Evolutionary conservation across 2,888 invertebrate genomes (phyloP), one percentile per base, ranked within the genome.

Genomic region (Saturnia japonica): DNA sequence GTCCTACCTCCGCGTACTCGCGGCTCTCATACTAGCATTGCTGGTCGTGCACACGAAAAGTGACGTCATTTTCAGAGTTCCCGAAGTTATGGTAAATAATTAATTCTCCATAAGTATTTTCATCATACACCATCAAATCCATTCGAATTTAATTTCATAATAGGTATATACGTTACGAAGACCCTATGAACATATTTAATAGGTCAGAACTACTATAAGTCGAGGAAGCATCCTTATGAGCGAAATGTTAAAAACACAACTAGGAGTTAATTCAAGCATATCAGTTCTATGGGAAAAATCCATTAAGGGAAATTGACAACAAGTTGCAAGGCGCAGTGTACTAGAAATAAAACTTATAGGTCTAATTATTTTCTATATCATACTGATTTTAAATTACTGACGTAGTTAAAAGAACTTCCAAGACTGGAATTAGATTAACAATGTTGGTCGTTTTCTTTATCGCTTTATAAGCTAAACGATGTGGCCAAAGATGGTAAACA

Each of bases 21-120:
- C 72, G 73, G 78, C 73, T 73, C 76, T 80, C 77, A 75, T 75
- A 78, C 75, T 78, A 78, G 74, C 75, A 75, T 67, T 51, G 25
- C 72, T 67, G 64, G 68, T 67, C 47, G 70, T 67, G 75, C 72
- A 74, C 74, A 74, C 25, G 68, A 74, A 72, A 69, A 74, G 78
- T 72, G 93, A 94, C 81, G 85, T 93, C 83, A 84, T 92, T 83
- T 93, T 94, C 87, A 80, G 88, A 70, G 93, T 92, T 75, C 93
- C 93, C 28, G 92, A 93, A 82, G 93, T 94, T 72, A 77, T 89
- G 88, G 91, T 93, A 70, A 81, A 76, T 68, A 66, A 67, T 67
- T 22, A 7, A 25, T 28, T 45, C 69, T 68, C 43, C 51, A 68
- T 47, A 57, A 4, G 14, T 70, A 22, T 70, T 47, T 19, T 47